phyloP scores from a whole-genome alignment of 2,797 vertebrate genomes.

The Acanthiza pusilla region DNA sequence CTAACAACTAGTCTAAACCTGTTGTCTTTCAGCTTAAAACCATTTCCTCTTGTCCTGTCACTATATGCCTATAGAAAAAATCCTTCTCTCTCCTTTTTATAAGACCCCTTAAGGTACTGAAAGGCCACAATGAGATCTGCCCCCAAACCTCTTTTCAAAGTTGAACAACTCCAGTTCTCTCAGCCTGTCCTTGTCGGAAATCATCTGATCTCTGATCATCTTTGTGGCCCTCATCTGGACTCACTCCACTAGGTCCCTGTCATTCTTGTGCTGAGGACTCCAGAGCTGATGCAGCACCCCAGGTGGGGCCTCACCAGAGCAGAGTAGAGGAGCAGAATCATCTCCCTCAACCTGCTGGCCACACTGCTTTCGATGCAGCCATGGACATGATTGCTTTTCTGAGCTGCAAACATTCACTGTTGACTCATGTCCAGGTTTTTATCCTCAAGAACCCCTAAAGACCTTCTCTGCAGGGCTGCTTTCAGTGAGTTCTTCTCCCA shows the following conservation, averaged over 20 bases:
- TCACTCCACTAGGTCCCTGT: background rate
- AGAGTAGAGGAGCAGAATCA: background rate
- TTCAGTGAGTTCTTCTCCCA: background rate
- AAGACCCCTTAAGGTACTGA: background rate
- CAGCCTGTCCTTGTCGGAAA: background rate
- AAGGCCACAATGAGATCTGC: background rate
- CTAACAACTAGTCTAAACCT: background rate
- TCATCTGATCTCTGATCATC: background rate
- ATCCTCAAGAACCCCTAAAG: background rate
- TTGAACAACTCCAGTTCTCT: background rate
- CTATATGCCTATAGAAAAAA: background rate
- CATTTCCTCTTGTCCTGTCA: background rate
- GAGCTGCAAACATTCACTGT: background rate
- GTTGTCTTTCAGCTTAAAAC: background rate
- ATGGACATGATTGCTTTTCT: background rate
- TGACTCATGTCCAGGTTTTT: background rate
- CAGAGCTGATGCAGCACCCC: background rate
- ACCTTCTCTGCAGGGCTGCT: background rate
- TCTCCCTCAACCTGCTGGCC: accelerated
- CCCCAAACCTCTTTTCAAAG: background rate
- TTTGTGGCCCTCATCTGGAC: background rate
- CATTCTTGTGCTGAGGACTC: background rate
- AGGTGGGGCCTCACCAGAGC: background rate
- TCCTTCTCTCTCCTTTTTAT: background rate
- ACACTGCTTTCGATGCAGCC: background rate